Base-by-base conservation (phyloP, 2,113 vertebrate genomes). In the Axis porcinus region DNA sequence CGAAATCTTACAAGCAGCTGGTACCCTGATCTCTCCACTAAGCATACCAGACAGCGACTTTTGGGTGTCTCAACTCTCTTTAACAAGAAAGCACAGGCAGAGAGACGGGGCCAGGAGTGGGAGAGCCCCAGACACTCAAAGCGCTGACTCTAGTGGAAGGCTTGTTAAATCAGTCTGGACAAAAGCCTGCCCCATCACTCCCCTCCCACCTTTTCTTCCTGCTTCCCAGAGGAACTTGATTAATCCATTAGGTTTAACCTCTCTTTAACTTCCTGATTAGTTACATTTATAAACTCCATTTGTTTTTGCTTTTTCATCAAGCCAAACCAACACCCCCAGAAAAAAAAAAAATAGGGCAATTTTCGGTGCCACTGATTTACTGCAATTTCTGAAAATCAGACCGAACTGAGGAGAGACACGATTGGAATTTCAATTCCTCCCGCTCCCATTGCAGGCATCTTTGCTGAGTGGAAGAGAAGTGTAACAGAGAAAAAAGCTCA, bases 191-290 rank as follows among this genome's bases (percentile, higher is more conserved):
- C 93, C 90, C 12, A 14, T 81, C 27, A 17, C 27, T 60, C 0
- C 0, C 9, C 7, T 54, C 95, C 86, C 50, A 60, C 58, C 87
- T 91, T 93, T 23, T 54, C 85, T 96, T 1, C 33, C 90, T 57
- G 90, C 84, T 89, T 97, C 93, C 96, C 79, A 36, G 74, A 97
- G 89, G 4, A 2, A 98, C 97, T 4, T 99, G 98, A 99, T 99
- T 98, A 98, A 99, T 99, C 98, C 98, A 97, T 97, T 97, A 98
- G 97, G 98, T 98, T 99, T 99, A 98, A 98, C 98, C 98, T 99
- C 98, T 97, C 97, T 98, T 98, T 99, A 99, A 98, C 98, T 98
- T 97, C 98, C 98, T 99, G 99, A 99, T 99, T 99, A 99, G 98
- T 97, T 98, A 98, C 98, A 98, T 98, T 99, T 99, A 98, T 98